Conservation (phyloP, 1,140 invertebrate species). For the Hyphantria cunea region DNA sequence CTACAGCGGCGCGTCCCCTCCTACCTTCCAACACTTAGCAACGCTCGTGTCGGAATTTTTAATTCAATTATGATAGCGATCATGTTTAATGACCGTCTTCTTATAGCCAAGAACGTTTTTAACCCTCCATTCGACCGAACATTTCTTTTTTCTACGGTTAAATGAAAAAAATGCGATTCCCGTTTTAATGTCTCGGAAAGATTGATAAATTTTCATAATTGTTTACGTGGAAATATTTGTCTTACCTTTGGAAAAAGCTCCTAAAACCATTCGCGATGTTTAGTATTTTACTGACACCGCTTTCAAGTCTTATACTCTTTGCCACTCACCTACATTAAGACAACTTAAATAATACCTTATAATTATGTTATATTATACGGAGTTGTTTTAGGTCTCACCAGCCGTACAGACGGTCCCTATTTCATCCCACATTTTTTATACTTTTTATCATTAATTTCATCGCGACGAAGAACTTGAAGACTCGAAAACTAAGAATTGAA, state of each 20-base stretch:
- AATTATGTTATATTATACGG: too few species aligned
- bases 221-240: conserved; percentile 35
- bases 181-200: conserved; percentile 41
- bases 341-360: too few species aligned
- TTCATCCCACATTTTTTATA: too few species aligned
- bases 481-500: too few species aligned
- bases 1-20: conserved; percentile 14
- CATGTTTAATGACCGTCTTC: conserved; percentile 72
- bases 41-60: conserved; percentile 75
- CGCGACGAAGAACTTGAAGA: too few species aligned
- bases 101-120: conserved; percentile 51
- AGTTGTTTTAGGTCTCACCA: too few species aligned
- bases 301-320: too few species aligned
- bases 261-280: too few species aligned
- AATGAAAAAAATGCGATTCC: conserved; percentile 31
- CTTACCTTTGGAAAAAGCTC: neutral
- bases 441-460: too few species aligned
- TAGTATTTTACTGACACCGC: too few species aligned
- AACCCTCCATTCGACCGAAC: conserved; percentile 35
- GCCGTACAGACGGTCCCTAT: too few species aligned
- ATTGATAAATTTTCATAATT: conserved; percentile 51
- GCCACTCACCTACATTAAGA: too few species aligned
- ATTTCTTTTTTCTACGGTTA: conserved; percentile 29
- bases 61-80: conserved; percentile 80
- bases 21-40: conserved; percentile 31